Evolutionary conservation across 2,113 vertebrate species (phyloP), one percentile per base, ranked within the genome.

Genomic region (Phylloscopus trochilus): DNA sequence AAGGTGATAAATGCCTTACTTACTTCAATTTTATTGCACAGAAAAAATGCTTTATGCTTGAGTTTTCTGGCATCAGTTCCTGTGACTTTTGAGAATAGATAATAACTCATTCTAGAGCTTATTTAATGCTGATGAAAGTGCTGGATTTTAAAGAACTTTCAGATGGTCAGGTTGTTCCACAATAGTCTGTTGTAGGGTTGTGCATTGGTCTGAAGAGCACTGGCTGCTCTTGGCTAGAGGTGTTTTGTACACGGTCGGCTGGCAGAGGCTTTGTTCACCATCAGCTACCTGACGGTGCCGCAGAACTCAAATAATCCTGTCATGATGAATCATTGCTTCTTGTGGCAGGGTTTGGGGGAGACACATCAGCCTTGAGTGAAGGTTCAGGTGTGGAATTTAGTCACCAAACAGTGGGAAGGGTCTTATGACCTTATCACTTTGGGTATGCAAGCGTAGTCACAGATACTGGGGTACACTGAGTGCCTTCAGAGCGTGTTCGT

Each of bases 1-100:
- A 89, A 80, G 62, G 49, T 93, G 83, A 92, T 91, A 88, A 95
- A 96, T 94, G 81, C 75, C 46, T 91, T 27, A 58, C 67, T 89
- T 91, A 26, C 77, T 59, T 76, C 63, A 47, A 68, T 91, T 96
- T 93, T 93, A 86, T 74, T 74, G 56, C 72, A 81, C 47, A 72
- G 67, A 63, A 80, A 80, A 82, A 88, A 66, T 12, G 6, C 52
- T 94, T 90, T 83, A 66, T 83, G 68, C 69, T 90, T 91, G 64
- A 74, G 30, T 80, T 91, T 90, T 95, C 79, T 90, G 66, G 89
- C 63, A 86, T 47, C 26, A 11, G 52, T 83, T 85, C 81, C 72
- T 28, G 21, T 67, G 62, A 52, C 66, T 95, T 96, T 91, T 82
- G 78, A 93, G 85, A 90, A 80, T 39, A 73, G 44, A 75, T 72